Evolutionary conservation across 2,797 vertebrate species (phyloP), one percentile per base, ranked within the genome.

Genomic region (Enteromius paludinosus): DNA sequence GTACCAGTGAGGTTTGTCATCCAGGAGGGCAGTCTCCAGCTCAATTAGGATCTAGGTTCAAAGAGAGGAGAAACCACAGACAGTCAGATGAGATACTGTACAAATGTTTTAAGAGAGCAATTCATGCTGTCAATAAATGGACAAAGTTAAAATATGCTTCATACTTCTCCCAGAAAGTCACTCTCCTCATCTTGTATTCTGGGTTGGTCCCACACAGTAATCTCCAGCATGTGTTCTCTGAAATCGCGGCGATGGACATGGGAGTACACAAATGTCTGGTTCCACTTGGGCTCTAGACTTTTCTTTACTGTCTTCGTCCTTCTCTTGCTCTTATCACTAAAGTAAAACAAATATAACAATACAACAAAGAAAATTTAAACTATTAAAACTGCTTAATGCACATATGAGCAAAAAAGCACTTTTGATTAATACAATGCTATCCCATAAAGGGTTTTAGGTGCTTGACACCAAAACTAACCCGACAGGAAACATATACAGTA

Each of bases 1-100:
- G 91, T 99, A 99, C 98, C 97, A 99, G 89, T 99, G 98, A 88
- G 98, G 97, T 87, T 99, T 97, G 91, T 99, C 98, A 47, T 99
- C 98, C 92, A 99, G 92, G 91, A 97, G 95, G n/a, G 97, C 97
- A 47, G 97, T 99, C 92, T 99, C 98, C 93, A 99, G 91, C 93
- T 99, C 98, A 84, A 99, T 99, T 83, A 99, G 95, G 91, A 99
- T 96, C 98, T 99, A 92, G 20, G 81, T 62, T 89, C 47, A 49
- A 25, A 80, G 6, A 72, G 33, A 78, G 3, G 8, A 52, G 28
- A 18, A 81, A 23, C 59, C 10, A 6, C 73, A 81, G 30, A 47
- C 33, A 81, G 41, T 79, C 43, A 65, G 56, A 56, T 62, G 38
- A 25, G 35, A 74, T 41, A 41, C 35, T 28, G 23, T 30, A 45